Conservation (phyloP, 1,140 invertebrate genomes). For the Hermatobates lingyangjiaoensis region DNA sequence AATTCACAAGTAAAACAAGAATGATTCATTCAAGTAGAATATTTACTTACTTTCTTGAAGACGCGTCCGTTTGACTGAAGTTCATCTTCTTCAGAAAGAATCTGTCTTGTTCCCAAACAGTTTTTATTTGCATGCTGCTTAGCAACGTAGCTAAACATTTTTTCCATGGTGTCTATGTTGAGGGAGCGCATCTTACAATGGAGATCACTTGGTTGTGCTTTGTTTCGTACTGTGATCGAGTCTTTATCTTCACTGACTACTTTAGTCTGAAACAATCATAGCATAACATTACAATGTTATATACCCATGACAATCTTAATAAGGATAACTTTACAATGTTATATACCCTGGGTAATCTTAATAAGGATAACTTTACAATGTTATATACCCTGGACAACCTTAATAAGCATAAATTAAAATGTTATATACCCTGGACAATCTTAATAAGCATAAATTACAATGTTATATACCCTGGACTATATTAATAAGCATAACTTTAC, state of each 20-base stretch:
- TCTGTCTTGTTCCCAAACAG: slow-evolving; percentile 77
- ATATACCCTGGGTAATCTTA: background rate
- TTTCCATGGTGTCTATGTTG: slow-evolving; percentile 70
- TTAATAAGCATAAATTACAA: too few relatives aligned
- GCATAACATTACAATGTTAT: background rate
- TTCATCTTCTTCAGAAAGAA: slow-evolving; percentile 86
- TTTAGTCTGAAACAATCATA: slow-evolving; percentile 32
- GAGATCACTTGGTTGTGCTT: slow-evolving; percentile 40
- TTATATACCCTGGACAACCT: background rate
- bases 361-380: background rate
- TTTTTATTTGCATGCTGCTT: slow-evolving; percentile 46
- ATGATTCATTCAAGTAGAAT: too few relatives aligned
- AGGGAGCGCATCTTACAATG: slow-evolving; percentile 50
- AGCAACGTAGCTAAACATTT: slow-evolving; percentile 59
- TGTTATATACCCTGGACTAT: too few relatives aligned
- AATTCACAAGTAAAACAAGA: too few relatives aligned
- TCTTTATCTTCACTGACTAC: slow-evolving; percentile 31
- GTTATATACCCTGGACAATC: too few relatives aligned
- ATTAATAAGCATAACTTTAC: too few relatives aligned
- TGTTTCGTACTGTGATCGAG: slow-evolving; percentile 49
- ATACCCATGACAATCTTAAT: background rate
- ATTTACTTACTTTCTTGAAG: slow-evolving; percentile 68
- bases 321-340: background rate
- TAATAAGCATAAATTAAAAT: background rate
- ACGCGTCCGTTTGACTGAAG: slow-evolving; percentile 78